Conservation (phyloP, 2,113 vertebrate species). For the Lophochroa leadbeateri region DNA sequence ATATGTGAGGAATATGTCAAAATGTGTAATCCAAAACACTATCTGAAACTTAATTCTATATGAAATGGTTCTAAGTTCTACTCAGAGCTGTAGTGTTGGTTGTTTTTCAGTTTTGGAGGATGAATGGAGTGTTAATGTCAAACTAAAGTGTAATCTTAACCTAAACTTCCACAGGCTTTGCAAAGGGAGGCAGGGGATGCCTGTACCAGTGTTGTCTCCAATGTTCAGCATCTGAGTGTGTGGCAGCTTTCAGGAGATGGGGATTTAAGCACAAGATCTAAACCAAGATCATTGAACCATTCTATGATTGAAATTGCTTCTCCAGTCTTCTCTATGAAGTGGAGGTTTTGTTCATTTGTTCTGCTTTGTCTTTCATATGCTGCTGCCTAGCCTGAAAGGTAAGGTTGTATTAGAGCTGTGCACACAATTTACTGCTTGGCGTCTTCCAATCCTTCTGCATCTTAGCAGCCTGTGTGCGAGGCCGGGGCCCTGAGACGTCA, state of each 20-base stretch:
- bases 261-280: not conserved
- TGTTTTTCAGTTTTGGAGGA: not conserved
- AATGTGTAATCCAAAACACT: not conserved
- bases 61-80: not conserved
- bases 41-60: not conserved
- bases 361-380: conserved; percentile 24
- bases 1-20: not conserved
- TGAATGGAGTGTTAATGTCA: not conserved
- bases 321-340: not conserved
- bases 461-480: not conserved
- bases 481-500: not conserved
- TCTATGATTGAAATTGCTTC: not conserved
- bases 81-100: not conserved
- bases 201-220: not conserved
- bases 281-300: not conserved
- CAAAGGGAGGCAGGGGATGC: not conserved
- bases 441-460: not conserved
- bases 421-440: not conserved
- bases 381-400: conserved; percentile 17
- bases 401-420: not conserved
- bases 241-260: conserved; percentile 7
- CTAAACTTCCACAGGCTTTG: fast-evolving
- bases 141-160: not conserved
- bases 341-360: conserved; percentile 4
- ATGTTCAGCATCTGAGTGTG: not conserved